Conservation (phyloP, 64 coral and sea anemone species). For the Platygyra sinensis region DNA sequence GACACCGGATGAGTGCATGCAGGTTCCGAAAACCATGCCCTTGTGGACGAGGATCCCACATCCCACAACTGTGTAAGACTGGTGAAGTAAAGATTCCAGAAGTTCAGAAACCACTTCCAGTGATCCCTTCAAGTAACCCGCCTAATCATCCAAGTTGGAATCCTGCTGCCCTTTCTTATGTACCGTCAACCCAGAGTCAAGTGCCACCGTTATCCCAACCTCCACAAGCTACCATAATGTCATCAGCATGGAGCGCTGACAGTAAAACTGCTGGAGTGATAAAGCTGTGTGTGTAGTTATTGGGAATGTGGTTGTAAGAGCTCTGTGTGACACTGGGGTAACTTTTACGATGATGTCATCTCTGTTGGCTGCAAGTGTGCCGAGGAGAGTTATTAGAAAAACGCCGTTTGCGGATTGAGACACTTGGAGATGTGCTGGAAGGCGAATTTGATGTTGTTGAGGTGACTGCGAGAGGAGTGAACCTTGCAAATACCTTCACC, state of each 20-base stretch:
- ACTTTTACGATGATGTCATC: conserved; percentile 1
- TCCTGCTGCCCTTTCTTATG: conserved; percentile 1
- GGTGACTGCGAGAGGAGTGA: neutral
- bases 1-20: neutral
- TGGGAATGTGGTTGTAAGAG: neutral
- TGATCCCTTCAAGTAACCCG: neutral
- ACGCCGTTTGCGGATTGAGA: no score
- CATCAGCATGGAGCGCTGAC: no score
- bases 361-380: neutral
- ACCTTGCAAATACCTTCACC: neutral
- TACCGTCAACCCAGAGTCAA: neutral
- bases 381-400: no score
- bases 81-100: neutral
- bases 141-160: neutral
- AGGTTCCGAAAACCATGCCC: neutral
- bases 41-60: neutral
- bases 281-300: no score
- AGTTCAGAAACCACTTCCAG: no score
- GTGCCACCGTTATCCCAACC: neutral
- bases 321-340: conserved; percentile 8
- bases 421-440: no score
- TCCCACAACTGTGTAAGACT: neutral
- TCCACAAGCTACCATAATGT: neutral
- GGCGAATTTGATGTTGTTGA: conserved; percentile 14
- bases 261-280: no score